Percentiles rank a stretch among this genome's conserved stretches.
Evolutionary conservation across 2,113 vertebrate species (phyloP).

Genomic region (Callionymus lyra): DNA sequence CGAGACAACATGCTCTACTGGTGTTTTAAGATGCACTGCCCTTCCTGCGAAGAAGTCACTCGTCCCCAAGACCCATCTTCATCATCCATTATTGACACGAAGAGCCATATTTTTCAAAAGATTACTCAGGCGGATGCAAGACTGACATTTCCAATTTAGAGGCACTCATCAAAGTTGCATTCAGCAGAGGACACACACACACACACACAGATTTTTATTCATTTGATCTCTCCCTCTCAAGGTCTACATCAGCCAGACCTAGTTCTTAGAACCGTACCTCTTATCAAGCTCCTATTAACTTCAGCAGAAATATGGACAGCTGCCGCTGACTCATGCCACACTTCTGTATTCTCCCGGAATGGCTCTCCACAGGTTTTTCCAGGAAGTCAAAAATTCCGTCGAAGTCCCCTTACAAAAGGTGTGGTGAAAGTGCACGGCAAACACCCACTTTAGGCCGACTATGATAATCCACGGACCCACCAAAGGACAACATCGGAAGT

Average conservation of each 20-base stretch:
- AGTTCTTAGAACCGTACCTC: neutral
- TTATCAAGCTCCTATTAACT: conserved; percentile 14
- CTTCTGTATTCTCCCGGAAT: conserved; percentile 3
- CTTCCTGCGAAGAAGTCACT: conserved; percentile 7
- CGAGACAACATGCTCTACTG: neutral
- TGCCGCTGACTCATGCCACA: conserved; percentile 8
- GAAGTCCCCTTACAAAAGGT: conserved; percentile 4
- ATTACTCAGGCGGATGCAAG: conserved; percentile 39
- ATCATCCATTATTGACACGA: conserved; percentile 55
- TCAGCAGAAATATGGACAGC: conserved; percentile 21
- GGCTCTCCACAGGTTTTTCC: neutral
- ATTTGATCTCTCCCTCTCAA: conserved; percentile 2
- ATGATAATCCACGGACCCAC: conserved; percentile 8
- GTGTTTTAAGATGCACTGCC: neutral
- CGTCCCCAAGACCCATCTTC: conserved; percentile 17
- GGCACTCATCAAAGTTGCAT: conserved; percentile 41
- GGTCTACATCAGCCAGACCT: neutral
- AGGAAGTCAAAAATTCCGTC: neutral
- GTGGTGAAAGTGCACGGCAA: conserved; percentile 28
- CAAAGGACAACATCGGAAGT: conserved; percentile 1
- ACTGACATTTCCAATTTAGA: conserved; percentile 50
- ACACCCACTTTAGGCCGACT: conserved; percentile 16
- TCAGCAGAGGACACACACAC: conserved; percentile 8
- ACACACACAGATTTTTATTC: conserved; percentile 1
- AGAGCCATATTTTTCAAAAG: conserved; percentile 15